phyloP scores from a whole-genome alignment of 2,797 vertebrate genomes.

The Spinus pinus region DNA sequence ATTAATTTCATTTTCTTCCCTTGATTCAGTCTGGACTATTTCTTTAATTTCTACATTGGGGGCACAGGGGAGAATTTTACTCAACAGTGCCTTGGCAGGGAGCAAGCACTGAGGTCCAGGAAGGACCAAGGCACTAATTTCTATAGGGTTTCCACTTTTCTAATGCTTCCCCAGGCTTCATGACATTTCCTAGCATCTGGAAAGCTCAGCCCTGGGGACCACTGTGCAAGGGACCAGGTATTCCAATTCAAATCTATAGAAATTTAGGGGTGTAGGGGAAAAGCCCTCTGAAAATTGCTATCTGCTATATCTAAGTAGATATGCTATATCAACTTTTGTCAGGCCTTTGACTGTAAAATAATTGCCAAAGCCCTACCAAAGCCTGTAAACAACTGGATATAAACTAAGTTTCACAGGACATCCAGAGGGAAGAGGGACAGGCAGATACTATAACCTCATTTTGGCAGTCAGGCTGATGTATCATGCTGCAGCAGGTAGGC shows the following conservation, averaged over 20 bases:
- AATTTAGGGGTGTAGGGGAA: not conserved
- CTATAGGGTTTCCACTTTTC: not conserved
- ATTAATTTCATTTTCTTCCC: not conserved
- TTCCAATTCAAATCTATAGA: not conserved
- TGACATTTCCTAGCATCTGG: not conserved
- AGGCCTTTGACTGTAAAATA: not conserved
- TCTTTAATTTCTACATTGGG: not conserved
- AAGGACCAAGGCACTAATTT: not conserved
- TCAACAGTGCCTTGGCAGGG: not conserved
- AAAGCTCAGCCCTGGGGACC: not conserved
- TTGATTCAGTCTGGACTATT: not conserved
- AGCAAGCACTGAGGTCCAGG: not conserved
- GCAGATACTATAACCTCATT: not conserved
- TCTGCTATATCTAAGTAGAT: not conserved
- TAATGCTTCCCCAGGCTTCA: not conserved
- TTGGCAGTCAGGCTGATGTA: not conserved
- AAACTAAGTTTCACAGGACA: not conserved
- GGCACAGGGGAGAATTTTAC: not conserved
- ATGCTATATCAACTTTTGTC: not conserved
- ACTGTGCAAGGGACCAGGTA: not conserved
- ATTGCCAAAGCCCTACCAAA: not conserved
- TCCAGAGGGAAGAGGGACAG: not conserved
- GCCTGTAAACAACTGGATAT: not conserved
- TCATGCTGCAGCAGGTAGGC: not conserved
- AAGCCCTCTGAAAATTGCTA: not conserved